Base-by-base conservation (phyloP, 2,113 vertebrate species). In the Tringa solitaria region DNA sequence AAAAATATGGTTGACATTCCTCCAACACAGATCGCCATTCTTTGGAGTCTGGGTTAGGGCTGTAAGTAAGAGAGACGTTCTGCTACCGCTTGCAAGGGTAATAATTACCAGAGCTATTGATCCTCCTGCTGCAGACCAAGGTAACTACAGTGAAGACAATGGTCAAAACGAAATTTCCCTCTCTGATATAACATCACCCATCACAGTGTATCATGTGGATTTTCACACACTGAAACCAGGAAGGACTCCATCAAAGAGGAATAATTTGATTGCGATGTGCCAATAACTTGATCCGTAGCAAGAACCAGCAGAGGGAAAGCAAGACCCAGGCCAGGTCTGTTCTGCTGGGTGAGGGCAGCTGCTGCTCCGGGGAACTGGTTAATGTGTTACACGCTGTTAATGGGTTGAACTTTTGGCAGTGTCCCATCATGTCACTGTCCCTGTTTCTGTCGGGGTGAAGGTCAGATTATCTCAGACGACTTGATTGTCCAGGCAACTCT, bases 311-410 rank as follows among this genome's bases (percentile, higher is more conserved):
- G 10, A 63, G 50, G 56, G 8, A 77, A 70, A 56, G 26, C 35
- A 48, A 89, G 84, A 69, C 28, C 22, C 43, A 48, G 37, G 37
- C 50, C 57, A 51, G 1, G 0, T 57, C 37, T 50, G 12, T 35
- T 64, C 68, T 60, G 45, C 51, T 68, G 23, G 8, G 27, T n/a
- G 26, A 61, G 43, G 60, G 30, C 13, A 74, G 48, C 46, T 84
- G 83, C 61, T 82, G 83, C 80, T 90, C 53, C 37, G 48, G 56
- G 59, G 56, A 75, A 24, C 37, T 87, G 84, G 95, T 97, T 97
- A 97, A 97, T 96, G 57, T 91, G 61, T 97, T 89, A 97, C 96
- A 17, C 13, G 14, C 77, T 89, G 92, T 93, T 96, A 68, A 81
- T 4, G 48, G 45, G 61, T 94, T 93, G 92, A 96, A 93, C 86